Percentiles rank a stretch among this genome's conserved stretches.
phyloP scores from a whole-genome alignment of 2,888 invertebrate genomes.

The Petrolisthes manimaculis region DNA sequence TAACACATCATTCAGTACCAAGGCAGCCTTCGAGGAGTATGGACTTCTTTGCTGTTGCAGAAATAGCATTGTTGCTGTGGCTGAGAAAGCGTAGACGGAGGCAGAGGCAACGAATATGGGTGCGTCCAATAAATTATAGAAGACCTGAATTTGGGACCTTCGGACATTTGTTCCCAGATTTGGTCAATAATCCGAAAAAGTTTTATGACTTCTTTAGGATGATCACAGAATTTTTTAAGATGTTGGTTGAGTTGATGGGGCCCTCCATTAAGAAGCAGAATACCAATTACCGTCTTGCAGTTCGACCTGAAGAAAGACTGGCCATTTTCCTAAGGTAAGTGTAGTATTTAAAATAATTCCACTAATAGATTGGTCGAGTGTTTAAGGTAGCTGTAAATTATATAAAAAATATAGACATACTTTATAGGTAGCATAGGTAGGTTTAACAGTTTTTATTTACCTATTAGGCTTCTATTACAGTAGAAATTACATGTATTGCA shows the following conservation, averaged over 20 bases:
- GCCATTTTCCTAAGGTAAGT: constrained; percentile 38
- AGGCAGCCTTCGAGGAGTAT: too few relatives aligned
- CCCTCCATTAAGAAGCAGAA: constrained; percentile 34
- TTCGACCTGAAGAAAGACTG: constrained; percentile 11
- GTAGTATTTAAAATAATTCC: constrained; percentile 21
- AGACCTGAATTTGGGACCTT: background rate
- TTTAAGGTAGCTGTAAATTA: constrained; percentile 38
- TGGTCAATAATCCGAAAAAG: constrained; percentile 24
- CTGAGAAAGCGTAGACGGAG: constrained; percentile 20
- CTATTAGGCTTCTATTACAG: too few relatives aligned
- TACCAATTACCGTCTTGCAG: constrained; percentile 22
- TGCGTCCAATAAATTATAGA: background rate
- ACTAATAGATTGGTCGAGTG: constrained; percentile 29
- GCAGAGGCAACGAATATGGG: constrained; percentile 10
- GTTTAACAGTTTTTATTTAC: background rate
- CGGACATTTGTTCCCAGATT: too few relatives aligned
- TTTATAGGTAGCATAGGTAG: background rate
- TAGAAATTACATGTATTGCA: too few relatives aligned
- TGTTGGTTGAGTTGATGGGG: constrained; percentile 27
- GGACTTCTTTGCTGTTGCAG: constrained; percentile 14
- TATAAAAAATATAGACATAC: constrained; percentile 28
- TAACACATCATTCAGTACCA: constrained; percentile 34
- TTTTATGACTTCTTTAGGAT: constrained; percentile 27
- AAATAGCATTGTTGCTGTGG: constrained; percentile 30
- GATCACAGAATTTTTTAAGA: constrained; percentile 17